Evolutionary conservation across 2,888 invertebrate genomes (phyloP).

Genomic region (Caenorhabditis wallacei): DNA sequence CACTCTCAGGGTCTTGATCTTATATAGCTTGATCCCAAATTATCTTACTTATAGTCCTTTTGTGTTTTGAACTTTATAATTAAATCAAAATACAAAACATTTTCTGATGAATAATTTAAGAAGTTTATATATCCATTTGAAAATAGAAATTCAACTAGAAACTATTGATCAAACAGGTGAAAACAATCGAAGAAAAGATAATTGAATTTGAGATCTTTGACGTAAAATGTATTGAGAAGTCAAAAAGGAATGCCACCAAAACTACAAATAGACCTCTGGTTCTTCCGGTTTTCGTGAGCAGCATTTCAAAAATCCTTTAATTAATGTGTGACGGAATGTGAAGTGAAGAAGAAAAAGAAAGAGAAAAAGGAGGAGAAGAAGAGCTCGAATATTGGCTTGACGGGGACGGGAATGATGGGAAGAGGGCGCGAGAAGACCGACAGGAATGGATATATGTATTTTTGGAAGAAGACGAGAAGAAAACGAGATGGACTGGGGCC

Average conservation of each 20-base stretch:
- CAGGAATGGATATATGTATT: slow-evolving; percentile 21
- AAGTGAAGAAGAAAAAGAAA: slow-evolving; percentile 21
- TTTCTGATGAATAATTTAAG: too few relatives aligned
- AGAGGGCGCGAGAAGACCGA: slow-evolving; percentile 34
- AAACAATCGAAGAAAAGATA: too few relatives aligned
- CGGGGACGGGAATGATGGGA: slow-evolving; percentile 37
- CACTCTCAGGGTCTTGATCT: too few relatives aligned
- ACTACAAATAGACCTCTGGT: slow-evolving; percentile 28
- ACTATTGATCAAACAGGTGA: too few relatives aligned
- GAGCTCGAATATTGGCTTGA: slow-evolving; percentile 41
- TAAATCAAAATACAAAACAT: too few relatives aligned
- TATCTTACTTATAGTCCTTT: too few relatives aligned
- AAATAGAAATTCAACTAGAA: too few relatives aligned
- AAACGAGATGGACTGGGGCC: slow-evolving; percentile 11
- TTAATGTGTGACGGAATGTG: slow-evolving; percentile 62
- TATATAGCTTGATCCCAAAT: too few relatives aligned
- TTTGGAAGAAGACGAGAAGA: slow-evolving; percentile 21
- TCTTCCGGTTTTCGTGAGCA: slow-evolving; percentile 53
- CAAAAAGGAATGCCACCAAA: slow-evolving; percentile 13
- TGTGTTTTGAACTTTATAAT: too few relatives aligned
- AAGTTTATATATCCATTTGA: too few relatives aligned
- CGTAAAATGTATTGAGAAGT: background rate
- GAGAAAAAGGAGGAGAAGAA: slow-evolving; percentile 9
- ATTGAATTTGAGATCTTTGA: background rate
- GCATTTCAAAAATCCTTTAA: slow-evolving; percentile 64